phyloP scores from a whole-genome alignment of 2,888 invertebrate species.

The Parnassius mnemosyne region DNA sequence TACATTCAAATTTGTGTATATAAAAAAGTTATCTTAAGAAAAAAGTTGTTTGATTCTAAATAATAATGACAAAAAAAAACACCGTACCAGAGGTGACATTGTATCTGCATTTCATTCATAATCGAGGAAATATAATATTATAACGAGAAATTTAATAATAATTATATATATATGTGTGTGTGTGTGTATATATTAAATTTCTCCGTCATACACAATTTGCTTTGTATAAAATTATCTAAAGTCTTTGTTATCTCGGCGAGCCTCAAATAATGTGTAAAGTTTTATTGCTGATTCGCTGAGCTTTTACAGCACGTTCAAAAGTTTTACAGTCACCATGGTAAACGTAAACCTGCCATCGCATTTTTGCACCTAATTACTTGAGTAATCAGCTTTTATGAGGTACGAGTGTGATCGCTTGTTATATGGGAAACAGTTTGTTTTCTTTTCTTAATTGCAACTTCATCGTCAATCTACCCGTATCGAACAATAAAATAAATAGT shows the following conservation, averaged over 20 bases:
- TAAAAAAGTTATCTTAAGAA: too few relatives aligned
- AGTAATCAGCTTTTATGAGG: constrained; percentile 9
- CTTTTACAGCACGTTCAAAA: constrained; percentile 26
- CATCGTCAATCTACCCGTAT: neutral
- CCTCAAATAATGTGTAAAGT: constrained; percentile 31
- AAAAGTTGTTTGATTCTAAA: too few relatives aligned
- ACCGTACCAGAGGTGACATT: too few relatives aligned
- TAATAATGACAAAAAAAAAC: too few relatives aligned
- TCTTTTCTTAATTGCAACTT: neutral
- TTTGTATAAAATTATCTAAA: neutral
- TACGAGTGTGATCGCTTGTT: neutral
- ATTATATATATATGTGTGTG: too few relatives aligned
- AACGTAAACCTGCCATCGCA: constrained; percentile 32
- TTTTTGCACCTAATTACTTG: constrained; percentile 34
- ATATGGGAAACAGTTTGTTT: neutral
- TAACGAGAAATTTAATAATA: too few relatives aligned
- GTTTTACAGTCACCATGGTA: constrained; percentile 19
- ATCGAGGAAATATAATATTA: too few relatives aligned
- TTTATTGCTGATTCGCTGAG: constrained; percentile 27
- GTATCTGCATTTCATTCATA: too few relatives aligned
- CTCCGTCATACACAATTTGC: too few relatives aligned
- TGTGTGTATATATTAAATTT: too few relatives aligned
- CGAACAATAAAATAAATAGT: neutral
- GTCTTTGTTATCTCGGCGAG: constrained; percentile 17
- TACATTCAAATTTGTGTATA: too few relatives aligned